Base-by-base conservation (phyloP, 2,797 vertebrate species). In the Fringilla coelebs region DNA sequence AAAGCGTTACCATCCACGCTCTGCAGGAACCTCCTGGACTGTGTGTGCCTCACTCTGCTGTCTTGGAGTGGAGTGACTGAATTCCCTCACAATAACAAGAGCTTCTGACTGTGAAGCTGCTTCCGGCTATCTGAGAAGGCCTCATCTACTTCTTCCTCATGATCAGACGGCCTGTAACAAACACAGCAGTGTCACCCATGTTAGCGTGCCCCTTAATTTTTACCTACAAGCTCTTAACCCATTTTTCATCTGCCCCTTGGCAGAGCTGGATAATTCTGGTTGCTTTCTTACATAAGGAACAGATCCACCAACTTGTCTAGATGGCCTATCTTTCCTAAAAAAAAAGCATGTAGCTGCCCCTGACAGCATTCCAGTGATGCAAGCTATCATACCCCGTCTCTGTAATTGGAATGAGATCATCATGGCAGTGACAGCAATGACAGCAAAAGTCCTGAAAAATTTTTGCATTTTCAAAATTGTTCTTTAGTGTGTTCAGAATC, bases 71-170 rank as follows among this genome's bases (percentile, higher is more conserved):
- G 12, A 14, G n/a, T 16, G 29, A 31, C 10, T 54, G 40, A 74
- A 54, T 40, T 46, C 12, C 34, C 15, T 32, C 31, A 32, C 12
- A 38, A 24, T 6, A 38, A 40, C 0, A 0, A 46, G 21, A 34
- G 8, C 11, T 41, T 46, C 46, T 61, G 34, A 48, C 34, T 31
- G 12, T 54, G 26, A 61, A 26, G 31, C 40, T 67, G 48, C 20
- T 48, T 52, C 62, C 46, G 52, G 14, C 10, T 40, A 11, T 19
- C 25, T 46, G n/a, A 52, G 38, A 73, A 60, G 40, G 20, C 17
- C 11, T 63, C 46, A 22, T 25, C 25, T 29, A 12, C 45, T n/a
- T 58, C 38, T 13, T 58, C 13, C 45, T 52, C 40, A 15, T 11
- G 20, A 45, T 52, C 25, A 38, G 51, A 51, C 17, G 29, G 32